These are phyloP conservation scores for Clanis bilineata DNA, from an alignment of 2,888 invertebrate genomes.

Conservation along the genomic window DNA sequence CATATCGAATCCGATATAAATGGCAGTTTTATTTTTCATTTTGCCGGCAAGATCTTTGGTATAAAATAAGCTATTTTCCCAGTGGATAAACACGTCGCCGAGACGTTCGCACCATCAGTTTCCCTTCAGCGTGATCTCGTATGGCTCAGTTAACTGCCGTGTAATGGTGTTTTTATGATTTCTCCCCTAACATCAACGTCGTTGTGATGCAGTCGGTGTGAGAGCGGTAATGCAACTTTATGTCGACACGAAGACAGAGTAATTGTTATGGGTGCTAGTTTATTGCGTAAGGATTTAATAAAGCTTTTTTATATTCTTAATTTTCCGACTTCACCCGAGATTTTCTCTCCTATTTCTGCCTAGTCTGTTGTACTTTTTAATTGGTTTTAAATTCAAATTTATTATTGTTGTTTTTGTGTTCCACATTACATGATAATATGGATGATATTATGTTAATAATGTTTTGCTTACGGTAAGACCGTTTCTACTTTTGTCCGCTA, in stretches of 20 bases:
- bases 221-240: slow-evolving; percentile 21
- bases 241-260: neutral
- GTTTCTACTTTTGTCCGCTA: too few relatives aligned
- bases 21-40: slow-evolving; percentile 11
- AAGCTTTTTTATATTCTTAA: neutral
- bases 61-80: slow-evolving; percentile 19
- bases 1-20: slow-evolving; percentile 2
- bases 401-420: too few relatives aligned
- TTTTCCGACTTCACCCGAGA: neutral
- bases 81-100: slow-evolving; percentile 36
- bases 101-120: slow-evolving; percentile 39
- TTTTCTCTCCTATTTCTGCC: neutral
- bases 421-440: too few relatives aligned
- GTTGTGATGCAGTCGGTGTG: neutral
- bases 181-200: slow-evolving; percentile 31
- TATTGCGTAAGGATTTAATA: neutral
- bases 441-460: too few relatives aligned
- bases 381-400: too few relatives aligned
- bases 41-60: slow-evolving; percentile 9
- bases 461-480: too few relatives aligned
- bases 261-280: neutral
- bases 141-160: slow-evolving; percentile 48
- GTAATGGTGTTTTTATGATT: slow-evolving; percentile 65
- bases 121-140: slow-evolving; percentile 34
- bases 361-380: too few relatives aligned